phyloP scores from a whole-genome alignment of 30 jellyfish, hydroid and myxozoan species.

The Turritopsis rubra region DNA sequence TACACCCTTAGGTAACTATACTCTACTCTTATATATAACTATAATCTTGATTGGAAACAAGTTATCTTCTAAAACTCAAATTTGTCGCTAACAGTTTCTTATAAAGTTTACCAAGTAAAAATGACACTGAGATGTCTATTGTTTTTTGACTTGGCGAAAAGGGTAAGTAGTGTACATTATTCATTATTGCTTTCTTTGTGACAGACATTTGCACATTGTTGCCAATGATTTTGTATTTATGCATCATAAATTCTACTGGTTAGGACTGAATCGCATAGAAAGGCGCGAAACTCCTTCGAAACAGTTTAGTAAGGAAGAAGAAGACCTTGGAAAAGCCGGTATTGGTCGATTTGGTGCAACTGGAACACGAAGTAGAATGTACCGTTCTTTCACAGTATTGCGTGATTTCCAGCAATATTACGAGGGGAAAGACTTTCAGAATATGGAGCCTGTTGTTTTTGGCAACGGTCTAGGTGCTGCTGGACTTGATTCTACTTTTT shows the following conservation, averaged over 20 bases:
- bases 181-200: no score
- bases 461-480: slow-evolving; percentile 95
- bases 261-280: slow-evolving; percentile 9
- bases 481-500: slow-evolving; percentile 76
- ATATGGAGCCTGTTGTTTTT: slow-evolving; percentile 38
- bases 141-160: no score
- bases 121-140: no score
- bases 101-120: no score
- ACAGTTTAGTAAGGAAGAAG: neutral
- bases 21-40: no score
- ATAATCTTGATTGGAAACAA: no score
- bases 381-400: slow-evolving; percentile 29
- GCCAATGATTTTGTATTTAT: neutral
- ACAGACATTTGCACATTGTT: no score
- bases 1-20: slow-evolving; percentile 74
- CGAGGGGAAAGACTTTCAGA: slow-evolving; percentile 17
- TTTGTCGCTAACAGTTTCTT: no score
- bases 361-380: neutral
- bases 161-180: no score
- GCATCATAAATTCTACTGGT: no score
- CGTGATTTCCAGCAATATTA: slow-evolving; percentile 34
- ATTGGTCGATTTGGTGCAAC: neutral
- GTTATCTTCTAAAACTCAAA: neutral
- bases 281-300: neutral
- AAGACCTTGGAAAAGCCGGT: slow-evolving; percentile 10